Evolutionary conservation across 2,113 vertebrate genomes (phyloP), one percentile per base, ranked within the genome.

Genomic region (Apodemus speciosus): DNA sequence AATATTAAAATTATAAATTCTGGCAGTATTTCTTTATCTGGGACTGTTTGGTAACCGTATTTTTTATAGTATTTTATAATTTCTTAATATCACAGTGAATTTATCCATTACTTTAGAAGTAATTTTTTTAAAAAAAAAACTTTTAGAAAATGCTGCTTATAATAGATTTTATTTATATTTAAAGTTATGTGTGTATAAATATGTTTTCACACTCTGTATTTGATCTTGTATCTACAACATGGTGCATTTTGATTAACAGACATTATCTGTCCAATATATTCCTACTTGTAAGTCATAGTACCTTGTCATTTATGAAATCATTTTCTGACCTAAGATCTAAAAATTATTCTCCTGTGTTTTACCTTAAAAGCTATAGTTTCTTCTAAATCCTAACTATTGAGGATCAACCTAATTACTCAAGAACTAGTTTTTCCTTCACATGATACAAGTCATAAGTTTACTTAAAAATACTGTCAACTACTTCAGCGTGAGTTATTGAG

Each of bases 81-180:
- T 92, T 84, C 73, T 30, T 58, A 14, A 60, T 66, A 79, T 46
- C 40, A 60, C 0, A 60, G 71, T 85, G 66, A 72, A 38, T 87
- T 94, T 93, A 93, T 46, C n/a, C 3, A 86, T 80, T 91, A 43
- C 16, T 80, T 38, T 71, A 35, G 62, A 94, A 80, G 49, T 20
- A 25, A 1, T 43, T 80, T 83, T 43, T 1, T n/a, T n/a, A n/a
- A n/a, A n/a, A 15, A 38, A 58, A 56, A 14, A 81, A 30, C 3
- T 40, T 27, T 81, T 16, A 13, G n/a, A 85, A 94, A 94, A 62
- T 53, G 16, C 3, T 89, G 3, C 62, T 87, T 89, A 89, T 62
- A 84, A 40, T 25, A 81, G 76, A 40, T 11, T 81, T 81, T 23
- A 14, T 83, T 89, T 35, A 56, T 77, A 43, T 83, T 85, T 85